These are phyloP conservation scores for Epirrhoe alternata DNA, from an alignment of 2,888 invertebrate genomes.

Conservation along the genomic window DNA sequence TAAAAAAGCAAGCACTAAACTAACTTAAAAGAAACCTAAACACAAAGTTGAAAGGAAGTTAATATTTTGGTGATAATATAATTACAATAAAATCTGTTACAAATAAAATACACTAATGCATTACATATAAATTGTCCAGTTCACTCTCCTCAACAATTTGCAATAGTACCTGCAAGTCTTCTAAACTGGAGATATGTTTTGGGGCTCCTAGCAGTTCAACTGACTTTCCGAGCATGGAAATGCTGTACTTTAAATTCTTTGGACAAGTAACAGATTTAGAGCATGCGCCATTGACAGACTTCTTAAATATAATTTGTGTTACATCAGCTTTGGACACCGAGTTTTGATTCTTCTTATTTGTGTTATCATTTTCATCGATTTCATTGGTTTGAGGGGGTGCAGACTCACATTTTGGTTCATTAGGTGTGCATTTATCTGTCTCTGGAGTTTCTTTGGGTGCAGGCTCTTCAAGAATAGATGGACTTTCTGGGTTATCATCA, in stretches of 20 bases:
- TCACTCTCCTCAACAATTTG: slow-evolving; percentile 81
- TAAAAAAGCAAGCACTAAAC: slow-evolving; percentile 14
- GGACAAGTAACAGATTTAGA: slow-evolving; percentile 73
- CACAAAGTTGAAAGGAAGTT: slow-evolving; percentile 27
- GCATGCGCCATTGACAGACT: slow-evolving; percentile 65
- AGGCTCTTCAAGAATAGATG: slow-evolving; percentile 75
- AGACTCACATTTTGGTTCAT: slow-evolving; percentile 10
- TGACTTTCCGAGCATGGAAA: slow-evolving; percentile 72
- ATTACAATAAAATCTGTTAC: slow-evolving; percentile 42
- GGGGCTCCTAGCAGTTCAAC: slow-evolving; percentile 80
- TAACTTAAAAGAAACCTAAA: slow-evolving; percentile 5
- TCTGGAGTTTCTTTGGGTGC: slow-evolving; percentile 31
- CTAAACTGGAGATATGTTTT: slow-evolving; percentile 74
- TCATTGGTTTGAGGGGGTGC: slow-evolving; percentile 36
- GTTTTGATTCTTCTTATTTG: slow-evolving; percentile 43
- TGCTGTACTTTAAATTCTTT: slow-evolving; percentile 74
- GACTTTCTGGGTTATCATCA: slow-evolving; percentile 68
- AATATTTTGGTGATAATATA: slow-evolving; percentile 41
- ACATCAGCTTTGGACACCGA: slow-evolving; percentile 43
- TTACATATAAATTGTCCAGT: slow-evolving; percentile 73
- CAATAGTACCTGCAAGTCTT: slow-evolving; percentile 78
- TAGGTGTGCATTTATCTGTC: slow-evolving; percentile 27
- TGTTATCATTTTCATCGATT: slow-evolving; percentile 45
- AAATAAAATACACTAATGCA: slow-evolving; percentile 58
- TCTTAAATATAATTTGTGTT: slow-evolving; percentile 75